Evolutionary conservation across 1,140 invertebrate genomes (phyloP).

Genomic region (Zaprionus camerounensis): DNA sequence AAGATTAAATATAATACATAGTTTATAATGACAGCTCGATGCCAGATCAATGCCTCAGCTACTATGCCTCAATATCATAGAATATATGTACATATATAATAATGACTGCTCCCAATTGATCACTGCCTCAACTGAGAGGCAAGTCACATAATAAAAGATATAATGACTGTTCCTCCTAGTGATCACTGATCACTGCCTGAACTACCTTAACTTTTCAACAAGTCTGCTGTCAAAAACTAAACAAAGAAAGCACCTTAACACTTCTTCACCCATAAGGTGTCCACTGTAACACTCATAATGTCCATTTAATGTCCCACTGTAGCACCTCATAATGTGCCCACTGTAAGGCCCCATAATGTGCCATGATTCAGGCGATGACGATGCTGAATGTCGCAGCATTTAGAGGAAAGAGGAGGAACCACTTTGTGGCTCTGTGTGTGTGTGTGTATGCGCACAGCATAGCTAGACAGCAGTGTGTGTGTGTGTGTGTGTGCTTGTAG

Average conservation of each 20-base stretch:
- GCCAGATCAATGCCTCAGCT: too few relatives aligned
- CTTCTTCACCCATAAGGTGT: too few relatives aligned
- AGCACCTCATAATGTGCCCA: constrained; percentile 14
- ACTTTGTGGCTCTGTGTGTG: constrained; percentile 16
- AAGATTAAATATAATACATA: not conserved
- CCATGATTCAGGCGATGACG: constrained; percentile 50
- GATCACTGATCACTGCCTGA: not conserved
- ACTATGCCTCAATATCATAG: too few relatives aligned
- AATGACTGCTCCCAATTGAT: too few relatives aligned
- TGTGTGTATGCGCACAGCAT: constrained; percentile 22
- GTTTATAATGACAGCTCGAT: too few relatives aligned
- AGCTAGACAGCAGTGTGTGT: constrained; percentile 37
- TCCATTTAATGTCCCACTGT: too few relatives aligned
- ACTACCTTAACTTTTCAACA: not conserved
- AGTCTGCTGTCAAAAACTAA: constrained; percentile 10
- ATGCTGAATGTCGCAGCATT: constrained; percentile 46
- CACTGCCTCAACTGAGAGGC: too few relatives aligned
- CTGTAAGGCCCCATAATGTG: constrained; percentile 40
- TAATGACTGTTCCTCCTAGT: not conserved
- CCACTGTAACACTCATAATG: too few relatives aligned
- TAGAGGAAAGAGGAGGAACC: constrained; percentile 10
- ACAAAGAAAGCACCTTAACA: constrained; percentile 37
- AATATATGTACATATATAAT: too few relatives aligned
- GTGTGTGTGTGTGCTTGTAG: constrained; percentile 26
- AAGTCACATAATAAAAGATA: not conserved